phyloP scores from a whole-genome alignment of 1,140 invertebrate genomes.

The Sitophilus oryzae region DNA sequence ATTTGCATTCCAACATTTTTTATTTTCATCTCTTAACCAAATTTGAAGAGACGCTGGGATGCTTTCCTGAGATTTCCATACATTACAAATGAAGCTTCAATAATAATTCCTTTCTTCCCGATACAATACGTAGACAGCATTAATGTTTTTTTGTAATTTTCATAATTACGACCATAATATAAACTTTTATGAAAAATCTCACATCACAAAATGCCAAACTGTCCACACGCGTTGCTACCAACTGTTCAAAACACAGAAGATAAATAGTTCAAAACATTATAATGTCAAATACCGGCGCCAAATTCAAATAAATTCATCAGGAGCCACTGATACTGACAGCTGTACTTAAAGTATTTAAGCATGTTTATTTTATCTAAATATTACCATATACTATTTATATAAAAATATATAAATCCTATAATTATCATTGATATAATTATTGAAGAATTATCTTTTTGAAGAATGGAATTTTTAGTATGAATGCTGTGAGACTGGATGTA shows the following conservation, averaged over 20 bases:
- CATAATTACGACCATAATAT: constrained; percentile 38
- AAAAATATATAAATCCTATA: too few relatives aligned
- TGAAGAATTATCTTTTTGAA: too few relatives aligned
- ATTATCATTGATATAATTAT: too few relatives aligned
- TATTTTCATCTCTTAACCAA: constrained; percentile 44
- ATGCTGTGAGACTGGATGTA: too few relatives aligned
- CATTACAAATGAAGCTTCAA: constrained; percentile 30
- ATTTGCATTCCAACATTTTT: constrained; percentile 45
- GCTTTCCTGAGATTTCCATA: constrained; percentile 25
- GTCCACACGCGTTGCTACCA: constrained; percentile 45
- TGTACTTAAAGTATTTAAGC: too few relatives aligned
- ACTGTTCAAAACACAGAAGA: too few relatives aligned
- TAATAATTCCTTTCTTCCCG: constrained; percentile 26
- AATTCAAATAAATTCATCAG: constrained; percentile 23
- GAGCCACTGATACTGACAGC: too few relatives aligned
- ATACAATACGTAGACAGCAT: constrained; percentile 30
- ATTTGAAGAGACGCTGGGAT: constrained; percentile 39
- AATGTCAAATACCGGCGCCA: constrained; percentile 23
- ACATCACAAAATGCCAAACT: constrained; percentile 47
- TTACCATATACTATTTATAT: too few relatives aligned
- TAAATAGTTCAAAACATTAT: constrained; percentile 24
- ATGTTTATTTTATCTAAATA: too few relatives aligned
- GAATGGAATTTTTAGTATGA: too few relatives aligned
- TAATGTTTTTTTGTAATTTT: constrained; percentile 34
- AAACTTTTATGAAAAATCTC: constrained; percentile 43